Base-by-base conservation (phyloP, 2,113 vertebrate species). In the Motacilla alba region DNA sequence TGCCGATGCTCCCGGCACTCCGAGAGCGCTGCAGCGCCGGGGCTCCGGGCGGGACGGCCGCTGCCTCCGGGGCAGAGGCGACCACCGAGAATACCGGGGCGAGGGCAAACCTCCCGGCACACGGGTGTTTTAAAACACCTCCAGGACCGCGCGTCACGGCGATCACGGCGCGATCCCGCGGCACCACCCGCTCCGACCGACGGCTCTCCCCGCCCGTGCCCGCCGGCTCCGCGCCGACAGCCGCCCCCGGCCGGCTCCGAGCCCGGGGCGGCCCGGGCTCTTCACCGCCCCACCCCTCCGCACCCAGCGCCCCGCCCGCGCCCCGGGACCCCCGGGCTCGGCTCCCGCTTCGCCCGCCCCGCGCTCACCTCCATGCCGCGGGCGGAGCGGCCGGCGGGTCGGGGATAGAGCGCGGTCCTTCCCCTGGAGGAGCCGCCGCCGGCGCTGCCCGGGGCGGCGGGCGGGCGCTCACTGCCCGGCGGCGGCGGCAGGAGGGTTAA, bases 61-160 rank as follows among this genome's bases (percentile, higher is more conserved):
- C 75, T 6, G 60, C 46, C 77, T 30, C 28, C 28, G 2, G 3
- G 56, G 15, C 20, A 43, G 13, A 24, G 26, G 10, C 35, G 56
- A 50, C 3, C 67, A 1, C n/a, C 2, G 58, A 11, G 18, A 16
- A 17, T 22, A 43, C 2, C 21, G 0, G 15, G 22, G 8, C 44
- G 73, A 23, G 3, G 2, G 11, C 82, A 13, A 13, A 28, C 66
- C 62, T 11, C 33, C 28, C 30, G 50, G 10, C 69, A 11, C 85
- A 19, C 17, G 20, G 14, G 10, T 28, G 2, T 6, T 43, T 58
- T 13, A 4, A 6, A 46, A 22, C 27, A 4, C 20, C 47, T 39
- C 9, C 56, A 11, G 16, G 5, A 18, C 63, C 8, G 5, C 6
- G n/a, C 37, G 52, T 8, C 33, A 15, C 37, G 43, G 76, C 80